Evolutionary conservation across 2,113 vertebrate genomes (phyloP).

Genomic region (crab-eating macaque (Macaca fascicularis)): DNA sequence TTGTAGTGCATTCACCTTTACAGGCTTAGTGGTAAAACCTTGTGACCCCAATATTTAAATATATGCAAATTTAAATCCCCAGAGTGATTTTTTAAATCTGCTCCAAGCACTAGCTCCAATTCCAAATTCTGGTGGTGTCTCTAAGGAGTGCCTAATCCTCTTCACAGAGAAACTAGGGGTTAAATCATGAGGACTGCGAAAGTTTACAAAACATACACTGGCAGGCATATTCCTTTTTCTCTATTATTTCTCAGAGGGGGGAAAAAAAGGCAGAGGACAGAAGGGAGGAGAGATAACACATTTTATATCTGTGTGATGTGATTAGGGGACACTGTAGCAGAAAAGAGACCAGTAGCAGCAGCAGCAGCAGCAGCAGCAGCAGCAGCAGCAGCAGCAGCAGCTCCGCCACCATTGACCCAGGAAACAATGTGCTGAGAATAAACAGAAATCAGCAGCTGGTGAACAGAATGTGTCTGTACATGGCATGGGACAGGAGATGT

Average conservation of each 20-base stretch:
- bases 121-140: not conserved
- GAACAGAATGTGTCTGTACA: constrained; percentile 72
- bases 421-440: constrained; percentile 55
- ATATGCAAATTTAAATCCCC: constrained; percentile 20
- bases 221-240: not conserved
- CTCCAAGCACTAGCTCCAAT: not conserved
- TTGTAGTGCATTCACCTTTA: constrained; percentile 32
- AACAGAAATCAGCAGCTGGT: constrained; percentile 65
- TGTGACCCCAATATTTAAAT: constrained; percentile 24
- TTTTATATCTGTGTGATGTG: not conserved
- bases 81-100: not conserved
- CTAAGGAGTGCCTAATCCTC: not conserved
- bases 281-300: not conserved
- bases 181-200: not conserved
- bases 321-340: not conserved
- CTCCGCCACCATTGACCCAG: not conserved
- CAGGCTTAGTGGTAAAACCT: constrained; percentile 17
- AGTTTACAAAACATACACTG: constrained; percentile 2
- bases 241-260: not conserved
- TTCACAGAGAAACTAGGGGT: not conserved
- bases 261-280: not conserved
- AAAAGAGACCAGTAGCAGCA: constrained; percentile 36
- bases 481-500: constrained; percentile 29
- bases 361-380: not conserved
- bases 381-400: not conserved